Base-by-base conservation (phyloP, 2,888 invertebrate species). In the Oligia strigilis region DNA sequence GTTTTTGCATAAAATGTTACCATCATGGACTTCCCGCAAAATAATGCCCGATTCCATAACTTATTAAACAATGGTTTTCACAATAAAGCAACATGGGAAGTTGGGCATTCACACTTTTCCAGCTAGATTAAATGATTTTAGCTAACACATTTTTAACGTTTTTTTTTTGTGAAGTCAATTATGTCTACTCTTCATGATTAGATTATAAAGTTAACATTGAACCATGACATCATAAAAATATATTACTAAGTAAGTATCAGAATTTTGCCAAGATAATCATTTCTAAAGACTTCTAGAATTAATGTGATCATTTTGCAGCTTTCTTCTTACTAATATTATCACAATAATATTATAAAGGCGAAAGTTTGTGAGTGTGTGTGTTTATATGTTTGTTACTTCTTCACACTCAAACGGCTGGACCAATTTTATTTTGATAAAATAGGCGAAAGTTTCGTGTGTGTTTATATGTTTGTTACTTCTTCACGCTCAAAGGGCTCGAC, bases 131-230 rank as follows among this genome's bases (percentile, higher is more conserved):
- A 55, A 6, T 14, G 23, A 17, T 23, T 72, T 40, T 19, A 13
- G 19, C 29, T 29, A 1, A 29, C 29, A 29, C 29, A 29, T 29
- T 29, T 29, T 29, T 29, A 29, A 1, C 1, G 29, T 1, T 29
- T 29, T 29, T 29, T 29, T 29, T 75, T n/a, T 36, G 5, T n/a
- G 17, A 77, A 65, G 9, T 46, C 2, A 55, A 65, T 14, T 60
- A n/a, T 55, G 19, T 58, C 46, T 46, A 55, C 14, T 36, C 17
- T 77, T 65, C 19, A 46, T 36, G 36, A 78, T 67, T n/a, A 58
- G 46, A 40, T 78, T 55, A 14, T 36, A n/a, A 46, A 55, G 19
- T 49, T 46, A 14, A 19, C 9, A 40, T n/a, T 40, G 66, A 23
- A 17, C 29, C 23, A 23, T 36, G 14, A 77, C 17, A 52, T 55